Evolutionary conservation across 2,797 vertebrate species (phyloP).

Genomic region (Aphelocoma californica): DNA sequence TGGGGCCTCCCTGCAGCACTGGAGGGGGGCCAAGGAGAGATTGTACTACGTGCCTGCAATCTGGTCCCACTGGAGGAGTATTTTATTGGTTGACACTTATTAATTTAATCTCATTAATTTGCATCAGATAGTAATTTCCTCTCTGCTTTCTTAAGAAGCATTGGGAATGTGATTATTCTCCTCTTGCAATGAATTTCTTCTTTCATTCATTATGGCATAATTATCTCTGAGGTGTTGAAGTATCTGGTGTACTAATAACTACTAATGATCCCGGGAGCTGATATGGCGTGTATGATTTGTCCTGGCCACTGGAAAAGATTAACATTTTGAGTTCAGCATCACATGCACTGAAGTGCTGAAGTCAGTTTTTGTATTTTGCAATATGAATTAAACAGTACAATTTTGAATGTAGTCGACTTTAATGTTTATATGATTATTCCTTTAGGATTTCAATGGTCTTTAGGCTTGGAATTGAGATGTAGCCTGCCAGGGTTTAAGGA

Average conservation of each 20-base stretch:
- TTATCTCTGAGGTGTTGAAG: slow-evolving; percentile 27
- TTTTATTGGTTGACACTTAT: slow-evolving; percentile 5
- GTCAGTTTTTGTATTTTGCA: not conserved
- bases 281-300: not conserved
- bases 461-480: not conserved
- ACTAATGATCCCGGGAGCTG: not conserved
- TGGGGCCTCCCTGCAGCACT: not conserved
- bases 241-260: not conserved
- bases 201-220: not conserved
- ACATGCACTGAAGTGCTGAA: not conserved
- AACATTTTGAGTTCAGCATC: not conserved
- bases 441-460: not conserved
- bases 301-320: not conserved
- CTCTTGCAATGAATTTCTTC: not conserved
- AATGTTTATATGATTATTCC: not conserved
- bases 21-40: not conserved
- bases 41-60: rapidly evolving
- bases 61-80: not conserved
- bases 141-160: not conserved
- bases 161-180: not conserved
- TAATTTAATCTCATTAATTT: slow-evolving; percentile 36
- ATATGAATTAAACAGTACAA: not conserved
- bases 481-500: not conserved
- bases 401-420: not conserved
- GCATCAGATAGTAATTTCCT: slow-evolving; percentile 7